Evolutionary conservation across 2,888 invertebrate species (phyloP), one percentile per base, ranked within the genome.

Genomic region (Sphaerophoria taeniata): DNA sequence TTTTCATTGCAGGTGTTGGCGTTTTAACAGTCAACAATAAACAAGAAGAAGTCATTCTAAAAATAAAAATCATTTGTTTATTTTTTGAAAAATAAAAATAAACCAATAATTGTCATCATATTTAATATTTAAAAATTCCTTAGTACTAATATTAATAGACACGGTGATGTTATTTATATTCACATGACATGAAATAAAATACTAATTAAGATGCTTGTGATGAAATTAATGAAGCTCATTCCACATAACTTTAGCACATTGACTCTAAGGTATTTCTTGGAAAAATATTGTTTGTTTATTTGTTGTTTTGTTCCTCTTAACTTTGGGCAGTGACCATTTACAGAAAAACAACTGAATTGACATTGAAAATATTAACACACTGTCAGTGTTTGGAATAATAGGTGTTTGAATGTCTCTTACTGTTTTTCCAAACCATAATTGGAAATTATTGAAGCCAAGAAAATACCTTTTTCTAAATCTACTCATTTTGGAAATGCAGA

Each of bases 1-100:
- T 43, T 43, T 39, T 39, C 6, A 2, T 43, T 65, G 31, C 56
- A 78, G 73, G 78, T 73, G 73, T 77, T 72, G 73, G 75, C 56
- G 71, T 69, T 3, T 39, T 39, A 11, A 71, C 33, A 72, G 61
- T 75, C 14, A 14, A 65, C 34, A 34, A 49, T 84, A 84, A 84
- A 76, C 80, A 84, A 84, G 36, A 76, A 73, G n/a, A 84, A 75
- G 60, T 76, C 84, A 80, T 47, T 72, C 84, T 84, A 84, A 76
- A 84, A 80, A 80, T 84, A 84, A 84, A 84, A 80, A 75, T 76
- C 79, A 80, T 84, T 84, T 84, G 84, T 84, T 84, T 79, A 56
- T 76, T 79, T 84, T 76, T 79, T 84, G 72, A 76, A 51, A 76
- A 67, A 69, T 76, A 69, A 72, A 80, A 84, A 84, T 84, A 84